Evolutionary conservation across 2,797 vertebrate species (phyloP).

Genomic region (Hippocampus kuda): DNA sequence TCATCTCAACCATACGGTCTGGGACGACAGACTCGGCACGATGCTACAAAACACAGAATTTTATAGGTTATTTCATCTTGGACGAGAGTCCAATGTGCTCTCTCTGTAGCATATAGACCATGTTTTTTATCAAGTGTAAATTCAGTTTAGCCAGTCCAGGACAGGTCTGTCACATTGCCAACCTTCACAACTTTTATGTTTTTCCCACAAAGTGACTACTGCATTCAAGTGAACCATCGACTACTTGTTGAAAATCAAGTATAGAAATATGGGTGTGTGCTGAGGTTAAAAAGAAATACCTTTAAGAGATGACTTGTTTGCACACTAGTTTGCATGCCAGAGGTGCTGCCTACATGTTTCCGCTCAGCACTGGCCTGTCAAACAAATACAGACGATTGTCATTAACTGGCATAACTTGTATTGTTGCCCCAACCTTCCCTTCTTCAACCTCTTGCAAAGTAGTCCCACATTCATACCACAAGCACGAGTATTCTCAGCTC

Average conservation of each 20-base stretch:
- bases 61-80: not conserved
- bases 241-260: not conserved
- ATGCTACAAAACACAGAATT: constrained; percentile 59
- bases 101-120: not conserved
- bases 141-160: not conserved
- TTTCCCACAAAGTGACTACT: not conserved
- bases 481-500: constrained; percentile 81
- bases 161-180: not conserved
- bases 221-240: not conserved
- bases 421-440: not conserved
- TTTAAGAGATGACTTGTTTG: constrained; percentile 80
- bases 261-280: not conserved
- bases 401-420: not conserved
- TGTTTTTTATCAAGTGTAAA: not conserved
- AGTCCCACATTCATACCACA: constrained; percentile 73
- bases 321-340: constrained; percentile 89
- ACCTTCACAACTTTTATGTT: not conserved
- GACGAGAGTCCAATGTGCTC: not conserved
- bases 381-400: constrained; percentile 3
- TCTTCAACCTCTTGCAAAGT: not conserved
- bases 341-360: constrained; percentile 80
- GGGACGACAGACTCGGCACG: constrained; percentile 80
- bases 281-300: constrained; percentile 55
- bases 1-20: constrained; percentile 75
- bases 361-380: constrained; percentile 78